Evolutionary conservation across 2,797 vertebrate species (phyloP).

Genomic region (Aotus griseimembra): DNA sequence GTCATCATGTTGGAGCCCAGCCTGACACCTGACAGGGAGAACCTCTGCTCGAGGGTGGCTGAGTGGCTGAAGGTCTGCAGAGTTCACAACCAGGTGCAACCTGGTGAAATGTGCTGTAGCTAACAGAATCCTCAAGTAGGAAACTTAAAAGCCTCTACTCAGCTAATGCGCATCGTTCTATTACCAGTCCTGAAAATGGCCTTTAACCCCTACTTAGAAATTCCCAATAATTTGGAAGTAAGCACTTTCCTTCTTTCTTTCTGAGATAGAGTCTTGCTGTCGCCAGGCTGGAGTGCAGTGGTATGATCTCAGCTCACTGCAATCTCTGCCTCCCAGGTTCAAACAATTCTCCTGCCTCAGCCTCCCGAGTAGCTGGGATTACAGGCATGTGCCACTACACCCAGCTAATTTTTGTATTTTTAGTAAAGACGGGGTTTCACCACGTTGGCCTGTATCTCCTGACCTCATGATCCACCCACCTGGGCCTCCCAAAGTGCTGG

Average conservation of each 20-base stretch:
- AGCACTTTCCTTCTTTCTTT: not conserved
- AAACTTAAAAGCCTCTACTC: not conserved
- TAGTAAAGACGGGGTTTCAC: not conserved
- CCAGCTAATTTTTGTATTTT: not conserved
- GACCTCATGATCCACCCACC: not conserved
- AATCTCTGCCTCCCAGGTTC: not conserved
- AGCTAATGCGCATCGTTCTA: not conserved
- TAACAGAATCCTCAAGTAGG: not conserved
- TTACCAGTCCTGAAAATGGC: not conserved
- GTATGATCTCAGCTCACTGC: not conserved
- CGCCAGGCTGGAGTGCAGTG: not conserved
- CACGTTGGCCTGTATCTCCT: too few species aligned
- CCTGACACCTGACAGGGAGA: not conserved
- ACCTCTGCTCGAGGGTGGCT: not conserved
- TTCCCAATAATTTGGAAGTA: not conserved
- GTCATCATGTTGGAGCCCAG: not conserved
- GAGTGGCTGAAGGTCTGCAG: not conserved
- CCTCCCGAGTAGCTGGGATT: not conserved
- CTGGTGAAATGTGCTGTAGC: not conserved
- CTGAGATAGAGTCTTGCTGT: not conserved
- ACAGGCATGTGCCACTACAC: not conserved
- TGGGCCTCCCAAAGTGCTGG: not conserved
- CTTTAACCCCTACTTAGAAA: not conserved
- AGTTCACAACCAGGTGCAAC: too few species aligned
- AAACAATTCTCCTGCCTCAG: not conserved